These are phyloP conservation scores for Talpa occidentalis DNA, from an alignment of 2,113 vertebrate genomes.

Conservation along the genomic window DNA sequence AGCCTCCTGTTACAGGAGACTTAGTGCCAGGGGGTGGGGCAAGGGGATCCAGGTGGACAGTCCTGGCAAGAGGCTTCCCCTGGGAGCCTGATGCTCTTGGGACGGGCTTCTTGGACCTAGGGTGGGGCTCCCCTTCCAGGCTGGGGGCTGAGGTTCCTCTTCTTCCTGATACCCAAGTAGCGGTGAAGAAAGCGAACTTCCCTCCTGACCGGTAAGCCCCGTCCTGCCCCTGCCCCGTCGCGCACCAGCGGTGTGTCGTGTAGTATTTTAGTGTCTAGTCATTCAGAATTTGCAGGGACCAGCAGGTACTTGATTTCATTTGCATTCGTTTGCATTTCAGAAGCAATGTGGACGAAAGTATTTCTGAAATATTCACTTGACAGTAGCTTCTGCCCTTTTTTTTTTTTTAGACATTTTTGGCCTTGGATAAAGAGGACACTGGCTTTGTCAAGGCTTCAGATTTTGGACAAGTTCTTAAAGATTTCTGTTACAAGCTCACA, in stretches of 20 bases:
- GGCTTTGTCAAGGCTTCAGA: conserved; percentile 82
- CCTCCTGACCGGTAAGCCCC: accelerated
- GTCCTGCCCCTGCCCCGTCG: accelerated
- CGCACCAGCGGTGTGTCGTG: accelerated
- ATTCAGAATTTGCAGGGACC: background rate
- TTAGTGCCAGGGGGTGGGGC: background rate
- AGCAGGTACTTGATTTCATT: too few relatives aligned
- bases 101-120: accelerated
- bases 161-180: accelerated
- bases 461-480: conserved; percentile 85
- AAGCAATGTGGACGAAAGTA: background rate
- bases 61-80: accelerated
- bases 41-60: accelerated
- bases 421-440: conserved; percentile 82
- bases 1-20: background rate
- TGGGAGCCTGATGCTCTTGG: too few relatives aligned
- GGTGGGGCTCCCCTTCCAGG: background rate
- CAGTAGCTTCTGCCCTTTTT: background rate
- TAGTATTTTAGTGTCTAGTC: too few relatives aligned
- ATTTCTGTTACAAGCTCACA: conserved; percentile 84
- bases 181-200: accelerated
- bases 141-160: background rate
- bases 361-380: background rate
- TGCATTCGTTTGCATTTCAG: background rate
- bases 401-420: conserved; percentile 82